These are phyloP conservation scores for Mastomys natalensis DNA, from an alignment of 2,113 vertebrate species.

Conservation along the genomic window DNA sequence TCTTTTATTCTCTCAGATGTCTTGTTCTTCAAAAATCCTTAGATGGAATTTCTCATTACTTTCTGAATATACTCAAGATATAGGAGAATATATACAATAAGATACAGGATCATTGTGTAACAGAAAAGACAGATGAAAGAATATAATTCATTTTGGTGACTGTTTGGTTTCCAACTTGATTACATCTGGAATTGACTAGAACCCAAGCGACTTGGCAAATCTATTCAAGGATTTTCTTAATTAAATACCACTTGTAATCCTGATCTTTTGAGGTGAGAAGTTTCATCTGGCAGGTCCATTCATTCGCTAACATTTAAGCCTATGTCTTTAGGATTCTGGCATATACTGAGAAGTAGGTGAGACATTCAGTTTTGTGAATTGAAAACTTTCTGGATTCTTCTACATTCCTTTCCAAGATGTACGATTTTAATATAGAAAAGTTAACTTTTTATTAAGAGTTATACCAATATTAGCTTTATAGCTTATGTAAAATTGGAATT, in stretches of 20 bases:
- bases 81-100: neutral
- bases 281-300: neutral
- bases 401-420: neutral
- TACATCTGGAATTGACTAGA: neutral
- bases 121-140: neutral
- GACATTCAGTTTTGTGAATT: neutral
- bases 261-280: neutral
- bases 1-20: constrained; percentile 66
- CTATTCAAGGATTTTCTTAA: neutral
- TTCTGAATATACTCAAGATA: constrained; percentile 59
- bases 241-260: neutral
- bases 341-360: neutral
- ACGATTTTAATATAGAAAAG: neutral
- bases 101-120: constrained; percentile 12
- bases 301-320: neutral
- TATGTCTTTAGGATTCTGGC: neutral
- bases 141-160: neutral
- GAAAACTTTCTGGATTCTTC: neutral
- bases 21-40: constrained; percentile 52
- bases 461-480: neutral
- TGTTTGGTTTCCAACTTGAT: neutral
- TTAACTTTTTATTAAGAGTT: neutral
- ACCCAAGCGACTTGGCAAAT: neutral
- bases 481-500: neutral
- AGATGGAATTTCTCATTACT: constrained; percentile 72